Evolutionary conservation across 2,888 invertebrate species (phyloP), one percentile per base, ranked within the genome.

Genomic region (Girardia tigrina): DNA sequence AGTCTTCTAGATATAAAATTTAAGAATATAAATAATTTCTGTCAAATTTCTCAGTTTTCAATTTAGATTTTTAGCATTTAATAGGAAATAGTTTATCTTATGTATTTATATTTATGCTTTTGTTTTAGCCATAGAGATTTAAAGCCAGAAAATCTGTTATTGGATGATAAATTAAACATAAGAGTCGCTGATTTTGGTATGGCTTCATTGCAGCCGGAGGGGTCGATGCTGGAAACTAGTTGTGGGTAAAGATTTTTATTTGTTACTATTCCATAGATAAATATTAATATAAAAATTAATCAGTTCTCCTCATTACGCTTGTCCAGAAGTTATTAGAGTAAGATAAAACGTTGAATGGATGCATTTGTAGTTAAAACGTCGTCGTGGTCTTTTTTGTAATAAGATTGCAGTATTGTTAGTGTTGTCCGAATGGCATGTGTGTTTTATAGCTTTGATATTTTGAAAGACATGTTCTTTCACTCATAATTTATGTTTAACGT

Each of bases 181-280:
- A 94, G 97, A 86, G 94, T 98, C 81, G 98, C 98, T 0, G 98
- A 98, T 86, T 98, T 98, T 86, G 98, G 98, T 26, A 98, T 98
- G 98, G 98, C 98, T 8, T 97, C 97, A 0, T 86, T 98, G 75
- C 98, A 98, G 84, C 95, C 98, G 0, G 94, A 95, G 78, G 97
- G 97, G 2, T 94, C 94, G 29, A 90, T 98, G 90, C 86, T 98
- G 81, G 98, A 98, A 86, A 98, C 98, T 1, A 95, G 94, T 79
- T 98, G 98, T 82, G 98, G 98, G 84, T 85, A 79, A 79, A 82
- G 79, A 12, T 29, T 36, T 28, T 26, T 14, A 74, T 26, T 16
- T 26, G 16, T n/a, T n/a, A n/a, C 12, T 26, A 6, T 14, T 27
- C 4, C 8, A n/a, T 6, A 27, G 8, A 72, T 72, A 26, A 14